These are phyloP conservation scores for Dryoscopus gambensis DNA, from an alignment of 2,113 vertebrate genomes.

Conservation along the genomic window DNA sequence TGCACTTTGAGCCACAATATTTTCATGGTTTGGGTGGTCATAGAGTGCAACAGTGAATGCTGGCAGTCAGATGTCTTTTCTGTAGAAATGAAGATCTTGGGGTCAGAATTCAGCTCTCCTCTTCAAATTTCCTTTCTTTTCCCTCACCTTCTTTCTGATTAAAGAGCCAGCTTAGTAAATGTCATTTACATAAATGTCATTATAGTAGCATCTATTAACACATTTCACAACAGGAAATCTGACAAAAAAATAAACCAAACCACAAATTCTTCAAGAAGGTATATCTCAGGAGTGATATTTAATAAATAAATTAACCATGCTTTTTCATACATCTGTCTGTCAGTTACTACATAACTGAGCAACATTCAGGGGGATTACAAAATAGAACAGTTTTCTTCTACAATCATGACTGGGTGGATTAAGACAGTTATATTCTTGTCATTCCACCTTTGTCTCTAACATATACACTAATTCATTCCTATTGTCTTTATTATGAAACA, in stretches of 20 bases:
- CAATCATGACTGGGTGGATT: not conserved
- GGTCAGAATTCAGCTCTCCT: not conserved
- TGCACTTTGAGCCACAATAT: not conserved
- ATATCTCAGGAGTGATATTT: not conserved
- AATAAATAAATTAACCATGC: too few relatives aligned
- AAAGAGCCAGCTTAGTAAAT: not conserved
- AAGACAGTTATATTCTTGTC: not conserved
- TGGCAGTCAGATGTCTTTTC: not conserved
- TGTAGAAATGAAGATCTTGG: not conserved
- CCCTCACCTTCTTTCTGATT: not conserved
- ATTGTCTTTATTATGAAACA: not conserved
- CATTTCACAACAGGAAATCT: not conserved
- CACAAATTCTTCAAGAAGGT: not conserved
- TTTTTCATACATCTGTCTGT: not conserved
- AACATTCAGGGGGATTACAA: not conserved
- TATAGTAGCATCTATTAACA: not conserved
- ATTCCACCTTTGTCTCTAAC: not conserved
- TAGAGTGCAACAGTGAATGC: not conserved
- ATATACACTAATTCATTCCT: not conserved
- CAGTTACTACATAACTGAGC: not conserved
- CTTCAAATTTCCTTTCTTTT: not conserved
- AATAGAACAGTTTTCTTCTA: not conserved
- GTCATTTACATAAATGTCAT: not conserved
- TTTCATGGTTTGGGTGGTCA: not conserved
- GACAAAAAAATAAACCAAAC: not conserved